Evolutionary conservation across 1,140 invertebrate genomes (phyloP).

Genomic region (Apis laboriosa): DNA sequence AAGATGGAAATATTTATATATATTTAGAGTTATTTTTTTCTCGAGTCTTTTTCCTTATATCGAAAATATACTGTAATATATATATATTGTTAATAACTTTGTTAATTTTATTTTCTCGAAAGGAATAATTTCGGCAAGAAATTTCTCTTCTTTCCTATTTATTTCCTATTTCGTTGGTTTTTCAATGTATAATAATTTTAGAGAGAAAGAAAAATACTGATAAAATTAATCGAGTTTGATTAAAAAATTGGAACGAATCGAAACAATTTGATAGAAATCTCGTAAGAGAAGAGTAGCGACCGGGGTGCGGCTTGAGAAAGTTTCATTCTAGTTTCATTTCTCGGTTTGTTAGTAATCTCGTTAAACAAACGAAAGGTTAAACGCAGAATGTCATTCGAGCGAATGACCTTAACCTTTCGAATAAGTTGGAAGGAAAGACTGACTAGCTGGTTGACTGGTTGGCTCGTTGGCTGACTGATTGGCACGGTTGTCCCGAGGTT

Average conservation of each 20-base stretch:
- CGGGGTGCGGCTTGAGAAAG: not conserved
- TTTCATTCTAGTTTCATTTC: not conserved
- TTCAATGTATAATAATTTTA: not conserved
- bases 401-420: constrained; percentile 42
- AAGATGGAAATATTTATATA: not conserved
- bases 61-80: not conserved
- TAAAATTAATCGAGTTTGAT: not conserved
- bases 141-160: no score
- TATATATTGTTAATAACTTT: no score
- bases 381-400: constrained; percentile 23
- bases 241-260: not conserved
- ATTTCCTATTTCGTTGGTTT: no score
- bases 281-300: not conserved
- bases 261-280: not conserved
- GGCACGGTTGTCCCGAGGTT: constrained; percentile 20
- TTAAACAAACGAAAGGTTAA: constrained; percentile 36
- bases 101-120: no score
- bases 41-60: not conserved
- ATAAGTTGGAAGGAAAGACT: constrained; percentile 21
- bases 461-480: not conserved
- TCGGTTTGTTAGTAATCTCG: constrained; percentile 22
- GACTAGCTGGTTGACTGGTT: not conserved
- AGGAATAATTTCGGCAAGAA: no score
- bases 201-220: not conserved
- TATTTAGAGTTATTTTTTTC: no score